A percentile compares a stretch with the other conserved stretches of the same genome.
These are phyloP conservation scores for Prorops nasuta DNA, from an alignment of 1,140 invertebrate species.

Conservation along the genomic window DNA sequence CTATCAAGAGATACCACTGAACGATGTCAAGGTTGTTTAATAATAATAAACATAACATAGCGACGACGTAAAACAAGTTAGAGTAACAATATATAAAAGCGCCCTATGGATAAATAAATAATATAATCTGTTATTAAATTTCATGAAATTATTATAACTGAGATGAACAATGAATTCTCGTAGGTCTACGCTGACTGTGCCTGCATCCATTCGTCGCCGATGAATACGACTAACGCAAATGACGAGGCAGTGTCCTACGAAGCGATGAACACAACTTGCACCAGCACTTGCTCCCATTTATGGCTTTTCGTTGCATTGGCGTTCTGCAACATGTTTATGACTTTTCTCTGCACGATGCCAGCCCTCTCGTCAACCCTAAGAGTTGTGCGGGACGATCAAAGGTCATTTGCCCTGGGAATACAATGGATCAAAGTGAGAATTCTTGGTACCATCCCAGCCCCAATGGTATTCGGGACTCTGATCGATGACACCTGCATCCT, in stretches of 20 bases:
- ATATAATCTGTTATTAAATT: too few species aligned
- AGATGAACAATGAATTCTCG: too few species aligned
- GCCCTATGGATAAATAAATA: too few species aligned
- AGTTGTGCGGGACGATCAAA: slow-evolving; percentile 77
- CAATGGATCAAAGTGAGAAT: slow-evolving; percentile 83
- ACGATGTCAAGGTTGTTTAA: slow-evolving; percentile 36
- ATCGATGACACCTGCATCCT: slow-evolving; percentile 81
- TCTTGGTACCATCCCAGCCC: slow-evolving; percentile 82
- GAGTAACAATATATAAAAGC: too few species aligned
- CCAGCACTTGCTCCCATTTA: slow-evolving; percentile 63
- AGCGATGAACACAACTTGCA: slow-evolving; percentile 66
- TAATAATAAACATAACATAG: slow-evolving; percentile 1
- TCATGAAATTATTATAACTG: too few species aligned
- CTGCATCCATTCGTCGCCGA: slow-evolving; percentile 46
- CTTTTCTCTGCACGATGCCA: slow-evolving; percentile 76
- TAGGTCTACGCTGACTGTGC: slow-evolving; percentile 61
- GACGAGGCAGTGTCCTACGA: slow-evolving; percentile 47
- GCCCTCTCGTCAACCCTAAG: slow-evolving; percentile 74
- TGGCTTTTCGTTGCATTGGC: slow-evolving; percentile 67
- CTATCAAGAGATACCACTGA: slow-evolving; percentile 44
- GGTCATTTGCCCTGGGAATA: slow-evolving; percentile 81
- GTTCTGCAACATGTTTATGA: slow-evolving; percentile 73
- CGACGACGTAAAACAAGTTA: too few species aligned
- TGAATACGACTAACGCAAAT: slow-evolving; percentile 17
- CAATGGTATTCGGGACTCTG: slow-evolving; percentile 78